phyloP scores from a whole-genome alignment of 2,113 vertebrate species.

The Hyperopisus bebe region DNA sequence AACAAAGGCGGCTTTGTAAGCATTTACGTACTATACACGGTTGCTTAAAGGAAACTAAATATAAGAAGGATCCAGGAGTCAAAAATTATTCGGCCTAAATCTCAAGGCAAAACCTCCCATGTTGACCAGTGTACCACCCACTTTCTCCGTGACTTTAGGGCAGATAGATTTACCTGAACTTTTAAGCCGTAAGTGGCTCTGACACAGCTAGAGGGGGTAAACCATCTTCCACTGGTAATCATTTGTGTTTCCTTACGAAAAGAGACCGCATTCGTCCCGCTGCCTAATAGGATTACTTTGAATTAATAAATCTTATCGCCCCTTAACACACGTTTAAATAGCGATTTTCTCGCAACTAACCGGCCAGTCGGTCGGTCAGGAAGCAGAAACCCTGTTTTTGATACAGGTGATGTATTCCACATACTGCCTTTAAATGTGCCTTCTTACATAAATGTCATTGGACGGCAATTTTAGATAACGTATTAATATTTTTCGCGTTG shows the following conservation, averaged over 20 bases:
- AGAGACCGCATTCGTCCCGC: not conserved
- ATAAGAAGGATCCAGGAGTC: not conserved
- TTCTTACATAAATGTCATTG: not conserved
- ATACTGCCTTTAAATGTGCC: not conserved
- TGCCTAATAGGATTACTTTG: not conserved
- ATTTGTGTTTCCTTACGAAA: not conserved
- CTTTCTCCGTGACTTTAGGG: not conserved
- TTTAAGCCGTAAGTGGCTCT: not conserved
- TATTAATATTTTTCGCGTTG: not conserved
- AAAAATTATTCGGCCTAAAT: not conserved
- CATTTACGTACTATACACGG: not conserved
- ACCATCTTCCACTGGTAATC: not conserved
- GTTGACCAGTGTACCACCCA: not conserved
- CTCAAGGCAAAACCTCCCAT: not conserved
- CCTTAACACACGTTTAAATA: not conserved
- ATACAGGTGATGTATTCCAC: not conserved
- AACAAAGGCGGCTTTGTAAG: not conserved
- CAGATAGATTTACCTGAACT: not conserved
- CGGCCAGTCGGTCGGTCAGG: not conserved
- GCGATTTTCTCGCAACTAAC: not conserved
- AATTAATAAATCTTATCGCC: not conserved
- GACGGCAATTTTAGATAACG: not conserved
- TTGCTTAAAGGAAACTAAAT: not conserved
- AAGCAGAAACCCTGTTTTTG: not conserved
- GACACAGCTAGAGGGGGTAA: not conserved